Base-by-base conservation (phyloP, 2,888 invertebrate species). In the Mantis religiosa region DNA sequence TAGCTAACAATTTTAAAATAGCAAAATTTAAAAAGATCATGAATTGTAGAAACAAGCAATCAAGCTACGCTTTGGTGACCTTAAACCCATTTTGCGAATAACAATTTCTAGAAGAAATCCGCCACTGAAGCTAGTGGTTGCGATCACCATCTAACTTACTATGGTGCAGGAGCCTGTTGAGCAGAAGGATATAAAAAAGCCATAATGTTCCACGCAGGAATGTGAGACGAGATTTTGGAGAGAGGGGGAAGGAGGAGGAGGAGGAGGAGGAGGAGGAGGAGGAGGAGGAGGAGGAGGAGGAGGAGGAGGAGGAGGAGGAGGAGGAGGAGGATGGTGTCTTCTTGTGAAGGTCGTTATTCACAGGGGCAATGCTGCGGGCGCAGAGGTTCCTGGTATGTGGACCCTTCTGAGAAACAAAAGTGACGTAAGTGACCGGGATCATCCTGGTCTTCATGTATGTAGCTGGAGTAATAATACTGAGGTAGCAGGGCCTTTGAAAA, bases 201-300 rank as follows among this genome's bases (percentile, higher is more conserved):
- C 86, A 86, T 86, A 86, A 86, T 54, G 86, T 86, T 86, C 86
- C 86, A 86, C 86, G 25, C 86, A 86, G 86, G 86, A 86, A 86
- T 86, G 86, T 81, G 86, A 71, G 86, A 54, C 54, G 84, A 54
- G 84, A 84, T 34, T 34, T 30, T 14, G 84, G 28, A 34, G 27
- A 0, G n/a, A 54, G 28, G 85, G 54, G 34, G 28, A 28, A n/a
- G 34, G 8, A 2, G 85, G n/a, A n/a, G n/a, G n/a, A n/a, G n/a
- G n/a, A n/a, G n/a, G n/a, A n/a, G n/a, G n/a, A n/a, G n/a, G n/a
- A n/a, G n/a, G n/a, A n/a, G n/a, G n/a, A n/a, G n/a, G n/a, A n/a
- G n/a, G n/a, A n/a, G n/a, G n/a, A n/a, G n/a, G n/a, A n/a, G n/a
- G n/a, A n/a, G n/a, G n/a, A n/a, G n/a, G n/a, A n/a, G n/a, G n/a